phyloP scores from a whole-genome alignment of 2,113 vertebrate genomes.

The Piprites chloris region DNA sequence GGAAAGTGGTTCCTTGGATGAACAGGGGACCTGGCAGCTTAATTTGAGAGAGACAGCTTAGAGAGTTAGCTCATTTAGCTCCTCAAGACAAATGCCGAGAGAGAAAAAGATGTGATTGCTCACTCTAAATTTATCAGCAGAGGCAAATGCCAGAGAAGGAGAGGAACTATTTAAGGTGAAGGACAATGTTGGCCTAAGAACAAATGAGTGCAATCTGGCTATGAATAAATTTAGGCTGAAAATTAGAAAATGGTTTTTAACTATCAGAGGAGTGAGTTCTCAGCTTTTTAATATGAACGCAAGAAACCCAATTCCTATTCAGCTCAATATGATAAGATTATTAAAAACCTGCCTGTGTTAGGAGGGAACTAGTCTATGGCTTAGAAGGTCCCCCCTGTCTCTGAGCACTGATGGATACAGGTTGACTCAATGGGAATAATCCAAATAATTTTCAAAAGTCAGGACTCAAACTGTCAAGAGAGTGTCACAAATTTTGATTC shows the following conservation, averaged over 20 bases:
- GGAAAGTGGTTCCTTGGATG: background rate
- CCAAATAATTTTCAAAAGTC: background rate
- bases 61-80: conserved; percentile 46
- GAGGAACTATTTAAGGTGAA: conserved; percentile 60
- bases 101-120: conserved; percentile 43
- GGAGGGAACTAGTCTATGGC: background rate
- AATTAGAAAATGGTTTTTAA: conserved; percentile 46
- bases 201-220: conserved; percentile 49
- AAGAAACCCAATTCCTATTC: conserved; percentile 26
- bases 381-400: background rate
- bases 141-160: conserved; percentile 44
- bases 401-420: background rate
- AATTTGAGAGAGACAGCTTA: conserved; percentile 25
- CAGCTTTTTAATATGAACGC: conserved; percentile 26
- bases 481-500: background rate
- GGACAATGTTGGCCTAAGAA: conserved; percentile 65
- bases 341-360: conserved; percentile 27
- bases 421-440: background rate
- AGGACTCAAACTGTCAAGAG: background rate
- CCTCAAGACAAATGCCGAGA: background rate
- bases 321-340: conserved; percentile 24
- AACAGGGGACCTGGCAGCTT: conserved; percentile 15
- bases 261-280: conserved; percentile 20
- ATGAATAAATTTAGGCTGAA: conserved; percentile 60
- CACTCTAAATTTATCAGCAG: conserved; percentile 48